Base-by-base conservation (phyloP, 2,797 vertebrate genomes). In the Lindbergichthys nudifrons region DNA sequence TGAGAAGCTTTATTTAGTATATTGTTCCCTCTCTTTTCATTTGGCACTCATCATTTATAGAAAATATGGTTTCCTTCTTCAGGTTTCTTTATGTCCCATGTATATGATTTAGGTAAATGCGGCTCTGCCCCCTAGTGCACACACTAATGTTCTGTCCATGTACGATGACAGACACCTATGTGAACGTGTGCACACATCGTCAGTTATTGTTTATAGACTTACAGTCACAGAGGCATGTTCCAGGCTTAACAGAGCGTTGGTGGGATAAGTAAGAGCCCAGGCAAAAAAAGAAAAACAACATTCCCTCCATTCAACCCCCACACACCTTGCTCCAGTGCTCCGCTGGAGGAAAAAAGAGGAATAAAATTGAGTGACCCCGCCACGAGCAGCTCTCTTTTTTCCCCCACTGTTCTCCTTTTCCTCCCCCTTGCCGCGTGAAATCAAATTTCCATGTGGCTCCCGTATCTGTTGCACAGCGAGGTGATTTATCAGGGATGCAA, bases 401-500 rank as follows among this genome's bases (percentile, higher is more conserved):
- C 65, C 87, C 87, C 90, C 85, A 88, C 87, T 85, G 88, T 85
- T 91, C 89, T 89, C 89, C 88, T 87, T 86, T 88, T 88, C 84
- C 89, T 89, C 91, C 88, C 89, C 87, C 86, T 90, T 94, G 95
- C 96, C 94, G 96, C 95, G 96, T 96, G 96, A 97, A 97, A 98
- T 97, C 97, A 97, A 97, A 97, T 98, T 97, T 97, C 96, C 95
- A 96, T 97, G 96, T 97, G 95, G 95, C 95, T 95, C 95, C 96
- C 93, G 96, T 96, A 96, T 97, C 96, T 97, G 96, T 97, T 96
- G 96, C 97, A 96, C 96, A 97, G 97, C 95, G 93, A 96, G 97
- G 97, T 97, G 97, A 98, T 98, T 98, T 98, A 98, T 98, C 97
- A 98, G 97, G 96, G 97, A 99, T 98, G 97, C 97, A 97, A 99